A percentile compares a stretch with the other conserved stretches of the same genome.
These are phyloP conservation scores for Cyrtonyx montezumae DNA, from an alignment of 2,113 vertebrate genomes.

Conservation along the genomic window DNA sequence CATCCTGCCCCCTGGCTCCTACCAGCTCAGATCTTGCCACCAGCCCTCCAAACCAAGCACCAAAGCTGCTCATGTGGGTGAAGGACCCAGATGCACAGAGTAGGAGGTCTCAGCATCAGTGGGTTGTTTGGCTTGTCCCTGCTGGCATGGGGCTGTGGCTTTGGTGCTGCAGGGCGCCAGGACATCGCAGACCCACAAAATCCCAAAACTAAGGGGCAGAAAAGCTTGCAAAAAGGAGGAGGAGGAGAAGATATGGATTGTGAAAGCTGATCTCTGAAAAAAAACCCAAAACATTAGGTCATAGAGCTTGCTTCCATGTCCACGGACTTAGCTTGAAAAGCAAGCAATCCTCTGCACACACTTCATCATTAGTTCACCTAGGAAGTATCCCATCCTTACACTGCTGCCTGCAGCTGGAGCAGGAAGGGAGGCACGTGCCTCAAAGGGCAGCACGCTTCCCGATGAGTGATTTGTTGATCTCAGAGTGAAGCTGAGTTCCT, in stretches of 20 bases:
- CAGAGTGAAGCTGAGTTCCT: constrained; percentile 3
- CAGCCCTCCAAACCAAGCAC: background rate
- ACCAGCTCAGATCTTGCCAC: background rate
- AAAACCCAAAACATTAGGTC: background rate
- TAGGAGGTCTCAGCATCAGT: too few relatives aligned
- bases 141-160: background rate
- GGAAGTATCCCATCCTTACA: background rate
- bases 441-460: accelerated
- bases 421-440: background rate
- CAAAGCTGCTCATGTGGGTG: background rate
- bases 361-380: background rate
- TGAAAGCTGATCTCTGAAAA: background rate
- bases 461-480: constrained; percentile 26
- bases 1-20: background rate
- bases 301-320: background rate
- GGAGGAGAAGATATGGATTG: background rate
- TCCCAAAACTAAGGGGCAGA: background rate
- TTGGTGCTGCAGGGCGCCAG: background rate
- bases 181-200: background rate
- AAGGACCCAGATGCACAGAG: background rate
- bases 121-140: background rate
- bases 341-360: background rate
- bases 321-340: background rate
- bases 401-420: background rate
- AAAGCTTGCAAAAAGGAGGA: background rate